These are phyloP conservation scores for Probosciger aterrimus DNA, from an alignment of 2,113 vertebrate species.

Conservation along the genomic window DNA sequence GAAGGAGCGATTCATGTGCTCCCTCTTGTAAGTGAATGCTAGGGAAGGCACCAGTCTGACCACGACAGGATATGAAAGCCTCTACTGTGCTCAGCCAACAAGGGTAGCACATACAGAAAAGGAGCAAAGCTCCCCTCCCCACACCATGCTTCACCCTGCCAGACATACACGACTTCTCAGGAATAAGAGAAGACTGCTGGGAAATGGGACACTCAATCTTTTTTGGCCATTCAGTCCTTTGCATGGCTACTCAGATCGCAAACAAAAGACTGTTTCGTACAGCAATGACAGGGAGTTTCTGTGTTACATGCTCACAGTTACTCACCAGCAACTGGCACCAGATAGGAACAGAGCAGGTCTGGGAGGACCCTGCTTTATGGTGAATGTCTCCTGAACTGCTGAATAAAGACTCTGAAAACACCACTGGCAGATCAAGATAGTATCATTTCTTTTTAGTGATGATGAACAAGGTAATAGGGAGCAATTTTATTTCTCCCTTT, in stretches of 20 bases:
- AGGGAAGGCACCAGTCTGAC: neutral
- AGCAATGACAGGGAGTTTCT: neutral
- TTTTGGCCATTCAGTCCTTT: neutral
- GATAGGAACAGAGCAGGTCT: neutral
- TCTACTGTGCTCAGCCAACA: conserved; percentile 29
- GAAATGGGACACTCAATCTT: neutral
- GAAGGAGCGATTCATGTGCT: conserved; percentile 28
- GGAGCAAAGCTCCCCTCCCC: neutral
- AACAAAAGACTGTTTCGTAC: neutral
- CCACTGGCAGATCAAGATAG: neutral
- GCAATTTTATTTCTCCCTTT: neutral
- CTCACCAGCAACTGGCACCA: neutral
- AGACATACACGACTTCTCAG: neutral
- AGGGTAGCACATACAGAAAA: neutral
- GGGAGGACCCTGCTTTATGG: neutral
- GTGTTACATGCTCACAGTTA: neutral
- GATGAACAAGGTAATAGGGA: neutral
- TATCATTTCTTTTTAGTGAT: neutral
- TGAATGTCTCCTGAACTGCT: neutral
- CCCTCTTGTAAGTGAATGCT: neutral
- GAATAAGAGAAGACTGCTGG: neutral
- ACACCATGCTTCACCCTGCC: neutral
- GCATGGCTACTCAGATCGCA: neutral
- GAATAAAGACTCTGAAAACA: neutral
- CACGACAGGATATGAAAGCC: neutral